Base-by-base conservation (phyloP, 2,888 invertebrate genomes). In the Branchinecta sandiegonensis region DNA sequence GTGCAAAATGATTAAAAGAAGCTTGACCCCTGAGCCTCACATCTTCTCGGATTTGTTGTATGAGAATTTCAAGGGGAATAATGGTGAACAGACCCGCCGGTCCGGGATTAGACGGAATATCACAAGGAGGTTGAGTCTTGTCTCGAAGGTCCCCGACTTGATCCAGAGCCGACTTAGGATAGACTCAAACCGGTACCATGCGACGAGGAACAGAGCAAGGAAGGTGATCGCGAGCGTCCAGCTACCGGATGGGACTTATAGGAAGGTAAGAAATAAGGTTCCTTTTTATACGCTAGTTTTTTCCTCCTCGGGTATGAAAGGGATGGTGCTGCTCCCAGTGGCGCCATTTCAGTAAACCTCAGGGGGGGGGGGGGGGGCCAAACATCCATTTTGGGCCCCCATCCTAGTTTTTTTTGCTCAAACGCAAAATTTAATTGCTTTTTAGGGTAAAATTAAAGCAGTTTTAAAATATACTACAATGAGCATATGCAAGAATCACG, bases 1-100 rank as follows among this genome's bases (percentile, higher is more conserved):
- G 37, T 37, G 37, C 37, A 37, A 37, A 37, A 37, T 37, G 37
- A 37, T 37, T 37, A 37, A 37, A 37, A 56, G 63, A 56, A 17
- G 14, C 23, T 56, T 56, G 63, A 56, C 63, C 10, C 63, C 63
- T 56, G 63, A 56, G 23, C 63, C 63, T n/a, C 63, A 56, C 23
- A 56, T 56, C n/a, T 56, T 56, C 23, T 56, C 63, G 9, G 63
- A 56, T n/a, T 23, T 56, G 63, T 10, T 56, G 10, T 56, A 17
- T 56, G 63, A 56, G 23, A 56, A 56, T 56, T 56, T 17, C 10
- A 56, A 56, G 23, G 63, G 63, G 23, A 56, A 23, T 10, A 23
- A 23, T 17, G 63, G 23, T 56, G n/a, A 23, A n/a, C 63, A 56
- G 63, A 37, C 37, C 37, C 37, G 37, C 37, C 8, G 23, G 23